These are phyloP conservation scores for Slavum lentiscoides DNA, from an alignment of 2,888 invertebrate genomes.

Conservation along the genomic window DNA sequence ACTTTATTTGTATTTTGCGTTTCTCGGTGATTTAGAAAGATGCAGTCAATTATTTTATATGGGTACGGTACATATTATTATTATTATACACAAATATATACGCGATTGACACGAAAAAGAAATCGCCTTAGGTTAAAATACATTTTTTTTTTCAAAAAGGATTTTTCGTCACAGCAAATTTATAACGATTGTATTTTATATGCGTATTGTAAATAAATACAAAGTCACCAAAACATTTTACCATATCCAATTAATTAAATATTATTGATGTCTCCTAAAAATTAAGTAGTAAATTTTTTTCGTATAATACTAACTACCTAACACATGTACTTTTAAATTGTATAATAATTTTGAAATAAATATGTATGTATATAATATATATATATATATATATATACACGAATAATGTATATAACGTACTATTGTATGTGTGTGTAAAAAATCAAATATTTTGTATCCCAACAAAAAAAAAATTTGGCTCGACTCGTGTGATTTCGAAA, in stretches of 20 bases:
- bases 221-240: not conserved
- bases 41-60: not conserved
- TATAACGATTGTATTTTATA: not conserved
- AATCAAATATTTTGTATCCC: too few species aligned
- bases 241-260: not conserved
- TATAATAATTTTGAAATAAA: too few species aligned
- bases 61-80: not conserved
- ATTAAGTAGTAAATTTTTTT: not conserved
- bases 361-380: too few species aligned
- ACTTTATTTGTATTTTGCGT: not conserved
- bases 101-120: not conserved
- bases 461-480: too few species aligned
- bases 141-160: not conserved
- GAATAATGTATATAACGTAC: too few species aligned
- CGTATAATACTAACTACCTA: not conserved
- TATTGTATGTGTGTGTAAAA: too few species aligned
- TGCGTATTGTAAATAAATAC: not conserved
- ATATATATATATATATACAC: too few species aligned
- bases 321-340: too few species aligned
- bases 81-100: too few species aligned
- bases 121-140: not conserved
- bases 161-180: not conserved
- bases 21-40: not conserved
- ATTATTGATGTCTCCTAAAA: not conserved
- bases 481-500: too few species aligned